phyloP scores from a whole-genome alignment of 1,140 invertebrate genomes.

The Heliconius hewitsoni region DNA sequence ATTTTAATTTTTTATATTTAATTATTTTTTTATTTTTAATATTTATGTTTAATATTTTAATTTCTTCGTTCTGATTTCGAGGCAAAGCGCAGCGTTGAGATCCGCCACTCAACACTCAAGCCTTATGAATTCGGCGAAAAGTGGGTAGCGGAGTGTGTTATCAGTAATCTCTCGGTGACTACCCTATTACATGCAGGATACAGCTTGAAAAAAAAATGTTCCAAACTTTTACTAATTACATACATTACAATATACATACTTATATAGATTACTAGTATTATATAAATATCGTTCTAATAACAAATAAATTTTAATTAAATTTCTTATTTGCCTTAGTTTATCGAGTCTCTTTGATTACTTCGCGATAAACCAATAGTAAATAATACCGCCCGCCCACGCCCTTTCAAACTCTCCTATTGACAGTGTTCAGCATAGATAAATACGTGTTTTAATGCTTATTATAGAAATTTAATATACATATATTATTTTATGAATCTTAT shows the following conservation, averaged over 20 bases:
- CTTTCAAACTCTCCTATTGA: conserved; percentile 51
- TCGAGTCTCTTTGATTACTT: conserved; percentile 34
- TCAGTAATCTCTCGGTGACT: no score
- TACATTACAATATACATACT: neutral
- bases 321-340: conserved; percentile 36
- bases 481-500: conserved; percentile 54
- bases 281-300: neutral
- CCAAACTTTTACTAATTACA: no score
- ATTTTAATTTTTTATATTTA: no score
- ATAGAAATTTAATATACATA: conserved; percentile 60
- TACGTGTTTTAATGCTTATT: conserved; percentile 58
- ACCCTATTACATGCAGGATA: no score
- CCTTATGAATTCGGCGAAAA: no score
- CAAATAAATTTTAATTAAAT: conserved; percentile 38
- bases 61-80: no score
- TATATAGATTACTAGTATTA: neutral
- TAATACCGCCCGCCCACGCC: conserved; percentile 57
- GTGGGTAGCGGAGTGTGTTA: no score
- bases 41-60: no score
- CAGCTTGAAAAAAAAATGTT: no score
- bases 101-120: no score
- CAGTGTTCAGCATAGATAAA: conserved; percentile 40
- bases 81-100: no score
- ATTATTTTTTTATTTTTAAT: no score
- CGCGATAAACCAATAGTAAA: conserved; percentile 42